Evolutionary conservation across 2,113 vertebrate genomes (phyloP), one percentile per base, ranked within the genome.

Genomic region (Ammodytes marinus): DNA sequence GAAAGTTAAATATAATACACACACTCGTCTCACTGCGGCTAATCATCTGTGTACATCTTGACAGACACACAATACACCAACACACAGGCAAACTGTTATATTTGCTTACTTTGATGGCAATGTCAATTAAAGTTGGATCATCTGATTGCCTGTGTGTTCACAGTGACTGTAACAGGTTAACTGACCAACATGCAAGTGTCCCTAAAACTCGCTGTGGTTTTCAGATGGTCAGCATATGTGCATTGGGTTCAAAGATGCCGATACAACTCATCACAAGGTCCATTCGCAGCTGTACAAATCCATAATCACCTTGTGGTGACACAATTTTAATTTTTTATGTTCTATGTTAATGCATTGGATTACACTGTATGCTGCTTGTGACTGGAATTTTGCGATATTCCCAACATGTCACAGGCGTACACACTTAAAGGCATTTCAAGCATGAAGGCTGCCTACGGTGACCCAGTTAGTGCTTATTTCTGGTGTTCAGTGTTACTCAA

Each of bases 381-480:
- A 46, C 8, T 13, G 37, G n/a, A 66, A 50, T 70, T 42, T 45
- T 46, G 8, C 37, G 27, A 27, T n/a, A 6, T 53, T 64, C 55
- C 39, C 35, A 42, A 57, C 75, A 3, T 39, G 42, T 52, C 64
- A 64, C 11, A 64, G 27, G 27, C 27, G 27, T 4, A 14, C 5
- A 61, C 54, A 49, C 3, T 13, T 2, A 74, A 45, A 59, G 6
- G 4, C 40, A 71, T 74, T 68, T 77, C 4, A 53, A 65, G 47
- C 15, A 39, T 11, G 42, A 55, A 55, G 58, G 53, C 60, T 67
- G 55, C 58, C 68, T 54, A 13, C 49, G 66, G 35, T 89, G 75
- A 88, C 80, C 82, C 77, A 88, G 61, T 89, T 89, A 52, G 58
- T 72, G 67, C 82, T 77, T 83, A 64, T 45, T 64, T 83, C 9